A percentile compares a stretch with the other conserved stretches of the same genome.
phyloP scores from a whole-genome alignment of 1,140 invertebrate genomes.

The Zelostemma sp. region DNA sequence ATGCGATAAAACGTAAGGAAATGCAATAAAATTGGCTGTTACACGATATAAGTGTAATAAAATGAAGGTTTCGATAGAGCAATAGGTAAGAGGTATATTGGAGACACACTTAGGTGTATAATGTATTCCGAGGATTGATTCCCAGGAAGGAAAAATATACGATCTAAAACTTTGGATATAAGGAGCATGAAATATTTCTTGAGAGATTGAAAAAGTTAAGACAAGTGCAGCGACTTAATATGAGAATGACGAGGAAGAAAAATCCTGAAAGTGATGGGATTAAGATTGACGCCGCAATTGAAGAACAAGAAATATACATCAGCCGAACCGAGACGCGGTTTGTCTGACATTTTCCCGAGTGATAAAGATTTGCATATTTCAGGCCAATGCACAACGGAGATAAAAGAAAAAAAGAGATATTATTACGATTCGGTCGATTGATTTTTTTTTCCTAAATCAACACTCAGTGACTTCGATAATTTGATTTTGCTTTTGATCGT shows the following conservation, averaged over 20 bases:
- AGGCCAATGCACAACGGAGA: background rate
- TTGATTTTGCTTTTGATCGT: conserved; percentile 35
- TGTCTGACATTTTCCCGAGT: background rate
- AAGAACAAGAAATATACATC: background rate
- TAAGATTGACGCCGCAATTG: background rate
- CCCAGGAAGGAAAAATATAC: background rate
- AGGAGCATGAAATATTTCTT: conserved; percentile 1
- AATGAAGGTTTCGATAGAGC: background rate
- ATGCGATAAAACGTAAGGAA: too few relatives aligned
- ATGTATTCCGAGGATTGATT: background rate
- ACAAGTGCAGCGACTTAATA: background rate
- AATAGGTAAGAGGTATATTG: background rate
- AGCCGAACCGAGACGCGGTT: background rate
- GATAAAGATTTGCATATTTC: background rate
- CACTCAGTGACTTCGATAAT: conserved; percentile 31
- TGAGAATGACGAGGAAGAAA: background rate
- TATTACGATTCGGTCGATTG: conserved; percentile 11
- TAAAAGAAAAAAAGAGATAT: conserved; percentile 9
- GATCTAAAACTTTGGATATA: background rate
- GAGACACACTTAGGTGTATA: background rate
- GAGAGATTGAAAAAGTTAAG: background rate
- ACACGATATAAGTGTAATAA: background rate
- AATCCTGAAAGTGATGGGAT: background rate
- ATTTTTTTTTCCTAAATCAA: conserved; percentile 21
- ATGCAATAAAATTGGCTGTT: too few relatives aligned